Conservation (phyloP, 2,113 vertebrate species). For the Dermatemys mawii region DNA sequence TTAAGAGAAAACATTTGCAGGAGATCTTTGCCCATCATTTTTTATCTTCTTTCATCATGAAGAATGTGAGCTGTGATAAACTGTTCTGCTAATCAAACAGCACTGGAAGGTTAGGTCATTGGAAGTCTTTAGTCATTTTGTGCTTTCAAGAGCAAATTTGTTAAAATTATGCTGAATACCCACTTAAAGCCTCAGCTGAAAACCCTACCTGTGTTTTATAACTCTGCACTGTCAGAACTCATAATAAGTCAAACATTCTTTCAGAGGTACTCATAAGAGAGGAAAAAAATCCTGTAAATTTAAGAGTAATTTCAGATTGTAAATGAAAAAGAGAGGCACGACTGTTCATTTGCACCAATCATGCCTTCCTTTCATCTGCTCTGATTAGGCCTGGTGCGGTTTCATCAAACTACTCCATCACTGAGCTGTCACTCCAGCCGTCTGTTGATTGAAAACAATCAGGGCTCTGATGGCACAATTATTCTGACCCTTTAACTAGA, state of each 20-base stretch:
- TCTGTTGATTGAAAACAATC: conserved; percentile 99
- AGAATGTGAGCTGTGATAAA: conserved; percentile 68
- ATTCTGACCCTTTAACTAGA: conserved; percentile 99
- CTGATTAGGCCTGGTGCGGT: conserved; percentile 98
- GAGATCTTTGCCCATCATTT: conserved; percentile 40
- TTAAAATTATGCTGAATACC: conserved; percentile 84
- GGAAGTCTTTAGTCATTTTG: conserved; percentile 83
- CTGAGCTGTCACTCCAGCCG: conserved; percentile 98
- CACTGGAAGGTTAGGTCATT: conserved; percentile 79
- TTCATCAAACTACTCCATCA: conserved; percentile 99
- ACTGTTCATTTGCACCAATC: conserved; percentile 99
- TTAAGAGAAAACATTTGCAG: conserved; percentile 65
- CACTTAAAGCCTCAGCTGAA: conserved; percentile 82
- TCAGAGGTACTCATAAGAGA: conserved; percentile 85
- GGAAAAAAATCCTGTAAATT: conserved; percentile 82
- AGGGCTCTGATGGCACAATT: conserved; percentile 99
- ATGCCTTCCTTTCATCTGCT: conserved; percentile 90
- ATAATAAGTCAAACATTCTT: conserved; percentile 91
- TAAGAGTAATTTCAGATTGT: conserved; percentile 93
- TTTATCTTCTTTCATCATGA: conserved; percentile 61
- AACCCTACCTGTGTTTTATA: conserved; percentile 88
- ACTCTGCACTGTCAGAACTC: conserved; percentile 89
- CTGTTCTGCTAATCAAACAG: conserved; percentile 83
- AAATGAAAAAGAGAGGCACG: conserved; percentile 91
- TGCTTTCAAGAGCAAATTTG: conserved; percentile 84